phyloP scores from a whole-genome alignment of 2,888 invertebrate genomes.

The Drosophila nr. medialis region DNA sequence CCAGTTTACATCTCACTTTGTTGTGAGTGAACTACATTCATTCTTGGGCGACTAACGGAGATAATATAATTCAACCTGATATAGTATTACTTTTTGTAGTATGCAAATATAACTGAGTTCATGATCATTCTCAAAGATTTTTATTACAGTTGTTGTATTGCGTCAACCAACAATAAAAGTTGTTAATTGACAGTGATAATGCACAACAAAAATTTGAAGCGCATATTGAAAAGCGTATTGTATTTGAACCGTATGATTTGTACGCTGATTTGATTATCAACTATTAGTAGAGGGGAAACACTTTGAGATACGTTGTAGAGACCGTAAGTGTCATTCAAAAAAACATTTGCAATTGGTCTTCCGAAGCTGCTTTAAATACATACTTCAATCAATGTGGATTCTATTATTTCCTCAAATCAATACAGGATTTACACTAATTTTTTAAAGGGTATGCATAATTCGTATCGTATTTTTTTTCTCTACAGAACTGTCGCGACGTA shows the following conservation, averaged over 20 bases:
- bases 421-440: neutral
- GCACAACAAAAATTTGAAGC: neutral
- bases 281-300: neutral
- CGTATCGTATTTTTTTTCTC: neutral
- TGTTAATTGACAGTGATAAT: conserved; percentile 19
- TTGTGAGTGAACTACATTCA: conserved; percentile 7
- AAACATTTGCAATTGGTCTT: neutral
- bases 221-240: neutral
- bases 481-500: neutral
- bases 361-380: neutral
- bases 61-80: neutral
- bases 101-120: conserved; percentile 14
- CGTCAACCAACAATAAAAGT: neutral
- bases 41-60: conserved; percentile 9
- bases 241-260: too few relatives aligned
- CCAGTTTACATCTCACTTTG: neutral
- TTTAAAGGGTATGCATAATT: conserved; percentile 4
- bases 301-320: neutral
- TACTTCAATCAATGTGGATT: neutral
- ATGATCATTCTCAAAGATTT: neutral
- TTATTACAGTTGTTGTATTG: neutral
- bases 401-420: neutral
- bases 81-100: conserved; percentile 13
- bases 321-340: neutral
- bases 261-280: neutral